Evolutionary conservation across 2,113 vertebrate species (phyloP).

Genomic region (Urocitellus parryii): DNA sequence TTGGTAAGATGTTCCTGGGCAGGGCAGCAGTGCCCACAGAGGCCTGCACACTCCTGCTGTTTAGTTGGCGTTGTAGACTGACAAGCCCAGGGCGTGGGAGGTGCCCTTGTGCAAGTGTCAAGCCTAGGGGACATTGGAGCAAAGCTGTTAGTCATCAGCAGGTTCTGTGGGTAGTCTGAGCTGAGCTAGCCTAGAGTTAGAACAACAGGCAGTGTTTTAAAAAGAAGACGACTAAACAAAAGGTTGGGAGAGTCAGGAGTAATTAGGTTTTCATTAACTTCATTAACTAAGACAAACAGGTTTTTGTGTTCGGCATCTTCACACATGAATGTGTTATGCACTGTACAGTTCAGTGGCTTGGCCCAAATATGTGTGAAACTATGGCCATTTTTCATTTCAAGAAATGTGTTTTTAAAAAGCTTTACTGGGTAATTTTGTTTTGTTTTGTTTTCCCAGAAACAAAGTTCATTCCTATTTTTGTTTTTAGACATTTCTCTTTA

Average conservation of each 20-base stretch:
- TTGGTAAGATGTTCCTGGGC: not conserved
- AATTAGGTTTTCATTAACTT: not conserved
- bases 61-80: not conserved
- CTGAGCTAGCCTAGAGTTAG: not conserved
- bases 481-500: not conserved
- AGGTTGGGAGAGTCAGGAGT: not conserved
- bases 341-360: not conserved
- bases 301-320: not conserved
- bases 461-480: not conserved
- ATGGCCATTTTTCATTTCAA: not conserved
- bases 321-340: not conserved
- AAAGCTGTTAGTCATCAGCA: rapidly evolving
- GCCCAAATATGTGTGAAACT: not conserved
- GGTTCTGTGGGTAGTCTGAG: no score
- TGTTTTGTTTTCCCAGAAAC: not conserved
- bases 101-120: no score
- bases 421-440: not conserved
- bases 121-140: not conserved
- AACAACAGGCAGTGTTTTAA: not conserved
- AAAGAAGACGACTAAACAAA: not conserved
- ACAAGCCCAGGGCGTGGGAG: not conserved
- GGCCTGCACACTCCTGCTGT: not conserved
- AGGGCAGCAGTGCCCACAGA: not conserved
- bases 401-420: not conserved
- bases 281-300: not conserved